Base-by-base conservation (phyloP, 2,888 invertebrate genomes). In the Drosophila meridionalis region DNA sequence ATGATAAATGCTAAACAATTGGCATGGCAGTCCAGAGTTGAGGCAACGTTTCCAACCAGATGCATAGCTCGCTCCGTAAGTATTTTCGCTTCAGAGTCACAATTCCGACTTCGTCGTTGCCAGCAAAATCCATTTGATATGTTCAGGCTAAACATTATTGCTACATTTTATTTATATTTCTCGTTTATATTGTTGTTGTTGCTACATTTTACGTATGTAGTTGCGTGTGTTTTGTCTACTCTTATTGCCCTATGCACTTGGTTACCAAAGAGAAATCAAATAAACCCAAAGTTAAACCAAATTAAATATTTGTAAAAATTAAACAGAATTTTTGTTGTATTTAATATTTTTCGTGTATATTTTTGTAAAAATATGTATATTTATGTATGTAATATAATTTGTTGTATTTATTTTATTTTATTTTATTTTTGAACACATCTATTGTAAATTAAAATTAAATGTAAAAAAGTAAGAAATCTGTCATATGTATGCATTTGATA, bases 1-100 rank as follows among this genome's bases (percentile, higher is more conserved):
- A 82, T 86, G 83, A 86, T 87, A 84, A 87, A 87, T 87, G 88
- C 80, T 80, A 74, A 86, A 82, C 83, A 88, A 85, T 83, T 85
- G 80, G 68, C 80, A 56, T 74, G 77, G 73, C 85, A 85, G 83
- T 88, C 82, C 71, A 78, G 82, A 77, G 78, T 76, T 68, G 67
- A 58, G 78, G 75, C 80, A 70, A 73, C 62, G 56, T 70, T 70
- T 52, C 57, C 57, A 58, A 26, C 20, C 47, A 40, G 57, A 45
- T 66, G 45, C 50, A 58, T 20, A 48, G 58, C 45, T 38, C 12
- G 20, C 7, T 42, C 42, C 14, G 30, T 9, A 47, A 63, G 36
- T 47, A 36, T 58, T 36, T 26, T 38, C 53, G 14, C 32, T 26
- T 3, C 34, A 53, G 20, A 34, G 34, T 53, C 36, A 36, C 12